phyloP scores from a whole-genome alignment of 2,113 vertebrate genomes.

The Trematocara nigrifrons region DNA sequence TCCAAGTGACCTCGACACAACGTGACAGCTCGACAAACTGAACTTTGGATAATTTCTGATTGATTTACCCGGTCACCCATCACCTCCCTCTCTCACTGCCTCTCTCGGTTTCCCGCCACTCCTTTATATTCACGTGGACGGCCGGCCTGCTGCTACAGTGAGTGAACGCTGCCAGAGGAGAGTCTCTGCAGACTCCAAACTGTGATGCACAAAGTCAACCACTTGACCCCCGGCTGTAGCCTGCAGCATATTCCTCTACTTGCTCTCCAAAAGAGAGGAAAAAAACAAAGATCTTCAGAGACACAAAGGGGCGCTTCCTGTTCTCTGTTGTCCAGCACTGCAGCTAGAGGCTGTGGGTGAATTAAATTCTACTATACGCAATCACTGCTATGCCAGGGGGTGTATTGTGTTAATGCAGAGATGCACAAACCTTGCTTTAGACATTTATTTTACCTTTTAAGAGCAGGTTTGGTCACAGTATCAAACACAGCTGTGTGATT shows the following conservation, averaged over 20 bases:
- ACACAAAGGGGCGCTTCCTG: neutral
- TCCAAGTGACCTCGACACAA: neutral
- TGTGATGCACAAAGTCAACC: slow-evolving; percentile 19
- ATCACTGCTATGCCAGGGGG: neutral
- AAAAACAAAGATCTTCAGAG: neutral
- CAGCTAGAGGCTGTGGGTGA: neutral
- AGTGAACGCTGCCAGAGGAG: neutral
- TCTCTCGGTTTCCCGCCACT: neutral
- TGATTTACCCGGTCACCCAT: neutral
- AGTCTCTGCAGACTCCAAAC: slow-evolving; percentile 22
- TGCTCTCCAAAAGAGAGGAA: neutral
- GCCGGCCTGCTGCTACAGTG: neutral
- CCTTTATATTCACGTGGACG: slow-evolving; percentile 14
- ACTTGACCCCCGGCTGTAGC: slow-evolving; percentile 18
- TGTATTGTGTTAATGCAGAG: neutral
- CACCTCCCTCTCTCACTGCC: neutral
- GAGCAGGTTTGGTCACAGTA: neutral
- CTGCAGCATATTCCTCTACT: neutral
- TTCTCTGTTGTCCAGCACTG: neutral
- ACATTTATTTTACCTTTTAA: neutral
- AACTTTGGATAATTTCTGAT: slow-evolving; percentile 1
- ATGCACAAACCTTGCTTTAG: neutral
- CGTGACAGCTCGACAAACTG: slow-evolving; percentile 2
- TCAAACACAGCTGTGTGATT: neutral
- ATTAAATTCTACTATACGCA: neutral